These are phyloP conservation scores for Pocillopora meandrina DNA, from an alignment of 92 coral and sea anemone species.

Conservation along the genomic window DNA sequence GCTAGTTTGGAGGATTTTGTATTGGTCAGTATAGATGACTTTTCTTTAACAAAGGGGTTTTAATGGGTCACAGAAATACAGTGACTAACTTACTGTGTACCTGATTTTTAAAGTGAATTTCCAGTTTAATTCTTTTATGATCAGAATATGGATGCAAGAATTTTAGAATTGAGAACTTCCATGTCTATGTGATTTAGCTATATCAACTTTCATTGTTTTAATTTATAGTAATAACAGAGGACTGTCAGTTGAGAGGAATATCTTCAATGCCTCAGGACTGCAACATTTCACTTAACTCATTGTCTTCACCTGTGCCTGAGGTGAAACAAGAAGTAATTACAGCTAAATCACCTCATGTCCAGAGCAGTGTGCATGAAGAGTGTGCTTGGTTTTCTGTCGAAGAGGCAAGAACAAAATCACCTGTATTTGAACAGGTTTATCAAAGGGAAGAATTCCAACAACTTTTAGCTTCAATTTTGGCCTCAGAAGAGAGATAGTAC, in stretches of 20 bases:
- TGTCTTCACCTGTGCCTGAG: conserved; percentile 18
- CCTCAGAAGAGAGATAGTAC: conserved; percentile 4
- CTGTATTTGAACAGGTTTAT: conserved; percentile 73
- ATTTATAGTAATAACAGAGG: neutral
- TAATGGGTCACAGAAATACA: no score
- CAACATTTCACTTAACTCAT: conserved; percentile 2
- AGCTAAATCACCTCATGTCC: conserved; percentile 87
- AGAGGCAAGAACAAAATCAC: conserved; percentile 81
- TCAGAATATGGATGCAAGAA: no score
- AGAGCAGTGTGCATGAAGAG: conserved; percentile 90
- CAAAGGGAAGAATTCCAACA: conserved; percentile 63
- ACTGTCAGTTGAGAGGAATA: neutral
- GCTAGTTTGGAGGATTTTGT: no score
- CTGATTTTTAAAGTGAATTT: no score
- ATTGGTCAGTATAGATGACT: no score
- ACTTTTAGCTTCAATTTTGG: conserved; percentile 46
- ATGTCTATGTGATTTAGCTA: no score
- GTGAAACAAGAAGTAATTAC: conserved; percentile 26
- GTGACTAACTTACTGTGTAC: no score
- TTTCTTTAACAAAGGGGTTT: no score
- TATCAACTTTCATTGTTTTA: neutral
- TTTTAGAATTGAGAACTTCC: no score
- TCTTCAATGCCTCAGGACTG: conserved; percentile 8
- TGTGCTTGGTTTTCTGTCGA: conserved; percentile 89
- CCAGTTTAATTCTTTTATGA: no score